Conservation (phyloP, 2,797 vertebrate species). For the Clamator glandarius region DNA sequence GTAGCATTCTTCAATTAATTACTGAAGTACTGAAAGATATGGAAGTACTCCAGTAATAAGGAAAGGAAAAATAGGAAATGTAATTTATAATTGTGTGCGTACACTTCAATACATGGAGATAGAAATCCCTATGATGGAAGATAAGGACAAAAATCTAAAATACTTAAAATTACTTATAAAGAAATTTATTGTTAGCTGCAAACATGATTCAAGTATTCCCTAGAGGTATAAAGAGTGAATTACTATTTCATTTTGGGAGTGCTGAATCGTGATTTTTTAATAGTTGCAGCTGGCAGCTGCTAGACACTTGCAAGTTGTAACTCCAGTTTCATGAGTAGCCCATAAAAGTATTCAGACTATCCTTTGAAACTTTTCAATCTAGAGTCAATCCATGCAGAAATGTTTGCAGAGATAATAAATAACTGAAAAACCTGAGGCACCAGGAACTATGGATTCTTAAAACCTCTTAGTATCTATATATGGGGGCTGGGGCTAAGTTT, state of each 20-base stretch:
- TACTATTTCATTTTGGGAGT: conserved; percentile 26
- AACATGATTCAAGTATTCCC: background rate
- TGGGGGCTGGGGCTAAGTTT: fast-evolving
- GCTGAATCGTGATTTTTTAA: conserved; percentile 19
- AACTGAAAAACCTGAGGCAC: background rate
- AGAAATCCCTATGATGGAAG: background rate
- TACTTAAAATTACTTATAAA: background rate
- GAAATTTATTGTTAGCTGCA: background rate
- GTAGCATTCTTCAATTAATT: background rate
- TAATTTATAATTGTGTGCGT: background rate
- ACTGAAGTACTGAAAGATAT: background rate
- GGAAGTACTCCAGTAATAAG: background rate
- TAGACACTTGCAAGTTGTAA: conserved; percentile 12
- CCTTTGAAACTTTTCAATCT: background rate
- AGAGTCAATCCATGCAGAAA: background rate
- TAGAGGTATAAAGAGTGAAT: background rate
- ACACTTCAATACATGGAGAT: background rate
- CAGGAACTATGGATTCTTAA: background rate
- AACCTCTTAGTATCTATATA: background rate
- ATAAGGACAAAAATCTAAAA: background rate
- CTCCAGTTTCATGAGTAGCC: background rate
- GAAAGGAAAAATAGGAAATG: background rate
- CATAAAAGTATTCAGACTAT: background rate
- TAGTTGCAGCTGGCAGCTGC: conserved; percentile 8
- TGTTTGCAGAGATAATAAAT: background rate